Evolutionary conservation across 1,140 invertebrate species (phyloP), one percentile per base, ranked within the genome.

Genomic region (Bradysia coprophila): DNA sequence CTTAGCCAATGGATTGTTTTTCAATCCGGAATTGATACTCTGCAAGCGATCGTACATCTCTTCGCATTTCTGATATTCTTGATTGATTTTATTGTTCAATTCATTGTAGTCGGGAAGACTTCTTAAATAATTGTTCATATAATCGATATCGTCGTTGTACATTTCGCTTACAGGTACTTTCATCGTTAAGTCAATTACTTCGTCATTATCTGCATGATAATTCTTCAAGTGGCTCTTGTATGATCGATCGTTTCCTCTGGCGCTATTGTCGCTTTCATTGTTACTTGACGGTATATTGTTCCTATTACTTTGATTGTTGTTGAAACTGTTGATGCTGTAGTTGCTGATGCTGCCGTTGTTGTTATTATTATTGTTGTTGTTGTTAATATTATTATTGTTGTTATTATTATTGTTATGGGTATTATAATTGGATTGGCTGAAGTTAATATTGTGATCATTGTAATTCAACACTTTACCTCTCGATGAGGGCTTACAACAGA

Each of bases 111-210:
- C 58, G 38, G 58, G 58, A 40, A 61, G 21, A 45, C 57, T 60
- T 41, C 59, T 60, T 4, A 61, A 43, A 50, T 61, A 61, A 46
- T 57, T 59, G 43, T 59, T 61, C 58, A 61, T 61, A 51, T 59
- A 59, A 42, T 61, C 58, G 23, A 61, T 61, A 37, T 61, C 58
- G 8, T 58, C 57, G 41, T 57, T 54, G 33, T 60, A 61, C 42
- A 58, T 55, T 40, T 60, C 55, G 23, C 32, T 21, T 20, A 23
- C 4, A 18, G 32, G n/a, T 42, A 21, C 10, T 22, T 23, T 42
- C 19, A 34, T 11, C 19, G 41, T 42, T 6, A 42, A 31, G 28
- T 42, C 41, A n/a, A 42, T 42, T 42, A 42, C 36, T 15, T 42
- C 41, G 37, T 22, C 18, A 38, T 20, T 41, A 6, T 41, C 39